A percentile compares a stretch with the other conserved stretches of the same genome.
Evolutionary conservation across 2,797 vertebrate species (phyloP).

Genomic region (Catharus ustulatus): DNA sequence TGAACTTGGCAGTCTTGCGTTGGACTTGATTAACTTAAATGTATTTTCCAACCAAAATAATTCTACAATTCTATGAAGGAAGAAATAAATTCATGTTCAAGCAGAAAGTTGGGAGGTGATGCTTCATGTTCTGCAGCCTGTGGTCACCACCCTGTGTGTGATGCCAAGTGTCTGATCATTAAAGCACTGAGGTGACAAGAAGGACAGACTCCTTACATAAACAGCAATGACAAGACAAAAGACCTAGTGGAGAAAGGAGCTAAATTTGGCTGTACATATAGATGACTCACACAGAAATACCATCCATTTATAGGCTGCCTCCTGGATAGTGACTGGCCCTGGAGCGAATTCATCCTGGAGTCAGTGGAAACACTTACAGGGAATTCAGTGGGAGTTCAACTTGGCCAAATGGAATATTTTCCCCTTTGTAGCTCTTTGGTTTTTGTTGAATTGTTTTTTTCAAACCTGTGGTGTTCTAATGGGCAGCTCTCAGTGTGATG

Average conservation of each 20-base stretch:
- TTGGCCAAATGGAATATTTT: neutral
- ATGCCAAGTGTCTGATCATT: neutral
- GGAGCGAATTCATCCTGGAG: neutral
- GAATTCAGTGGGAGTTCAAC: slow-evolving; percentile 9
- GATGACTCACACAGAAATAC: slow-evolving; percentile 17
- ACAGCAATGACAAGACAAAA: slow-evolving; percentile 22
- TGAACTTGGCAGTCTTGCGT: neutral
- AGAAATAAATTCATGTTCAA: neutral
- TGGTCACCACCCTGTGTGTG: rapidly evolving
- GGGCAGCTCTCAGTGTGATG: neutral
- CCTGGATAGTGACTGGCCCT: neutral
- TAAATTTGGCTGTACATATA: neutral
- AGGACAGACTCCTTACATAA: slow-evolving; percentile 11
- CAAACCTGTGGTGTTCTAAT: neutral
- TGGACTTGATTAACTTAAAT: neutral
- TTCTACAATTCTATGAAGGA: neutral
- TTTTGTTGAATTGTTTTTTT: neutral
- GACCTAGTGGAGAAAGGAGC: neutral
- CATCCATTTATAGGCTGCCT: slow-evolving; percentile 30
- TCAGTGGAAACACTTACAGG: neutral
- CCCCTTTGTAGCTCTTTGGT: neutral
- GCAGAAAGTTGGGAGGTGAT: neutral
- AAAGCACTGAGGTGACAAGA: neutral
- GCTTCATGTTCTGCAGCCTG: neutral
- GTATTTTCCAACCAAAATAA: neutral